Base-by-base conservation (phyloP, 1,140 invertebrate genomes). In the Dreissena rostriformis region DNA sequence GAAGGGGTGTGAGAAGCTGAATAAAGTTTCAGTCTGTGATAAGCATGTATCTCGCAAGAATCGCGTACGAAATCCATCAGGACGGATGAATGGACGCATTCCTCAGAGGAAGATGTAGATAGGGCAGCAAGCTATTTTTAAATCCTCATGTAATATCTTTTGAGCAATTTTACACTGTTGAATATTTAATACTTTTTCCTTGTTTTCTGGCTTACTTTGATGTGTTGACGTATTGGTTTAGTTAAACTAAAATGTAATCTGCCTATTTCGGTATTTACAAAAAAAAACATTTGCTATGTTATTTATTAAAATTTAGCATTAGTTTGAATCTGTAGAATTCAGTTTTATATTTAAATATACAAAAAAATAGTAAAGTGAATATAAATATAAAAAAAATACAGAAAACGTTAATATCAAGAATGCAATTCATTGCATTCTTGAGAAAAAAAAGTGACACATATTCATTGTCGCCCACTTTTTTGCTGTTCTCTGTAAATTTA, bases 51-150 rank as follows among this genome's bases (percentile, higher is more conserved):
- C 85, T 66, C 53, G 82, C 28, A 86, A 84, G 51, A 88, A 83
- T 68, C 86, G 87, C 19, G 61, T 81, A 0, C 65, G 82, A 55
- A 82, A 80, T 17, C 87, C 90, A 7, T 88, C 87, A 70, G 86
- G 86, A 11, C 78, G 65, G 53, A 84, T 84, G 82, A 77, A 78
- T 65, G 82, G 74, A 29, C 82, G 82, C 65, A 22, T 77, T n/a
- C 55, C 74, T 14, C 82, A 84, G 67, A 84, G 82, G 55, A 84
- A 78, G 67, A 66, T 71, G 55, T 77, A 84, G 65, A 70, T 79
- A 24, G 24, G 65, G 17, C n/a, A 63, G 49, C 29, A 39, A 6
- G 22, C 12, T 17, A 55, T 61, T 57, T n/a, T 29, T 77, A 67
- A 61, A 63, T 65, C 51, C 63, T 76, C 28, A 8, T 39, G 39